Evolutionary conservation across 2,888 invertebrate species (phyloP), one percentile per base, ranked within the genome.

Genomic region (Pediacus dermestoides): DNA sequence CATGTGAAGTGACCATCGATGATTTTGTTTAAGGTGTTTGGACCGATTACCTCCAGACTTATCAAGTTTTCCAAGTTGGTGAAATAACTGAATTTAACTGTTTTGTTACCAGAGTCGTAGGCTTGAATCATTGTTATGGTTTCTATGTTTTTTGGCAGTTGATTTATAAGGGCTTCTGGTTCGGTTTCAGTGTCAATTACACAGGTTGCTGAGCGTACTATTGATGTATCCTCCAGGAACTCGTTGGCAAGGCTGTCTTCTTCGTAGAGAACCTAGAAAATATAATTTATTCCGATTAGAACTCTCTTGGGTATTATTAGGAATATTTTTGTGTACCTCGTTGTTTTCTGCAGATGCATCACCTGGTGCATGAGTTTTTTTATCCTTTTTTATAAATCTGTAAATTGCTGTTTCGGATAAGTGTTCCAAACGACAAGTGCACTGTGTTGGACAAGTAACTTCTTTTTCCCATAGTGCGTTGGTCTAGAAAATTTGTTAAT

Each of bases 31-130:
- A 60, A 48, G 23, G 63, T 57, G 47, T 70, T 70, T 2, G 66
- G 70, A 4, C 82, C 82, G 42, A 80, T 74, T 30, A 82, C 66
- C 57, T 82, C 81, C 27, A 82, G 60, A 2, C 76, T 77, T 48
- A 70, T 66, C 21, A 83, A 63, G 42, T 77, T 72, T 26, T 67
- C 55, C 36, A 78, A 74, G 39, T 65, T 62, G 37, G 66, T 57
- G 30, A 77, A 63, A 35, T 70, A 64, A 34, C 69, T 64, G n/a
- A 72, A 67, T 50, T 66, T 68, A 4, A 75, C 47, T 11, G 66
- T 63, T 42, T 73, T 67, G 43, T 69, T 67, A n/a, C 68, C 72
- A 1, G 70, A 68, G 44, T 71, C 68, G n/a, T 70, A 70, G 9
- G 74, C 75, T 57, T 80, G 78, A 6, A 81, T 67, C 21, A 81